Evolutionary conservation across 2,888 invertebrate species (phyloP), one percentile per base, ranked within the genome.

Genomic region (Rhabditophanes sp.): DNA sequence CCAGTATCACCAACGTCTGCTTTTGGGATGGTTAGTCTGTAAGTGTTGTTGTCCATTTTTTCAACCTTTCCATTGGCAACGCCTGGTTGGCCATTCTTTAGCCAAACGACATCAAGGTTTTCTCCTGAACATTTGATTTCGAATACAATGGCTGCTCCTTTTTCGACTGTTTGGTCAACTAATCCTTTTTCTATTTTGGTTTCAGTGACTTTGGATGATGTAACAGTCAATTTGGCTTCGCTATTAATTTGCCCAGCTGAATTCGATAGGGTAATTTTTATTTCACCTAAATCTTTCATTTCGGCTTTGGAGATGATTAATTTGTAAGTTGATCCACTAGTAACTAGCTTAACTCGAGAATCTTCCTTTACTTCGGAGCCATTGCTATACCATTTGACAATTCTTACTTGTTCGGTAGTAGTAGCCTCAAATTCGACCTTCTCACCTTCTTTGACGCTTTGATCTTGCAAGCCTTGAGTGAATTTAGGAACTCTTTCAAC

Each of bases 81-180:
- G n/a, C n/a, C 39, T 3, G 48, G 48, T 46, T 77, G 77, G 1
- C 82, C 82, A 65, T 85, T 82, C 64, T 82, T 83, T 65, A 73
- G 78, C 80, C 78, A 58, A 30, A 37, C 36, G 18, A 61, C 44
- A 14, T 53, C 50, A 21, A 65, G 42, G 39, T 68, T 62, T 56
- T 67, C 57, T 53, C 67, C 53, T 56, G 68, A 42, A 50, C 70
- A 50, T 40, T 64, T 61, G 11, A 66, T 59, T 25, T 63, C 62
- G 35, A 60, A 61, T 19, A 56, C 44, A 32, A 60, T 40, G 5
- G 43, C 37, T 12, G 48, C 53, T 12, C 56, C 58, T 33, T 59
- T 57, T 32, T 60, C 58, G 4, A 56, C 58, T 16, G 61, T 48
- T 30, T 64, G 62, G 46, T 69, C 67, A 19, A 60, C 49, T 19